Evolutionary conservation across 2,797 vertebrate genomes (phyloP).

Genomic region (Enteromius thamalakanensis): DNA sequence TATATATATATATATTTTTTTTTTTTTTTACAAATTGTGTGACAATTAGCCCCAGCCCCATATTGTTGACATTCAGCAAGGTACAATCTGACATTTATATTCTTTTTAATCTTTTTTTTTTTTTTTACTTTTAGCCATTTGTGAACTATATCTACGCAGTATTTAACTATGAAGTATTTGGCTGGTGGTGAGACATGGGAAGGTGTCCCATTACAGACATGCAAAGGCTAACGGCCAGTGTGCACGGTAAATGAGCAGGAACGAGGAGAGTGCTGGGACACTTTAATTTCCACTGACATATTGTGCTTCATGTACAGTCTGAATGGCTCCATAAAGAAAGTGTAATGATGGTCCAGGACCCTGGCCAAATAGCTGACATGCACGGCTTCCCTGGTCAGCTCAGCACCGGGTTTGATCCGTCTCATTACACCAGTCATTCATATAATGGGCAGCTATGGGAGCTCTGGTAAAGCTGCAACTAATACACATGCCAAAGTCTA

Average conservation of each 20-base stretch:
- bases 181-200: slow-evolving; percentile 43
- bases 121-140: slow-evolving; percentile 19
- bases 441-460: slow-evolving; percentile 55
- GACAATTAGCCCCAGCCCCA: not conserved
- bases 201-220: slow-evolving; percentile 36
- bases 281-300: slow-evolving; percentile 62
- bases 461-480: slow-evolving; percentile 51
- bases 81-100: not conserved
- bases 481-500: slow-evolving; percentile 50
- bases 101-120: not conserved
- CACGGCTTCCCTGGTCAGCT: slow-evolving; percentile 55
- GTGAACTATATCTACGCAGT: slow-evolving; percentile 42
- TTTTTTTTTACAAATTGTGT: not conserved
- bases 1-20: too few species aligned
- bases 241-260: slow-evolving; percentile 58
- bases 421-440: slow-evolving; percentile 62
- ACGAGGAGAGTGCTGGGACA: slow-evolving; percentile 55
- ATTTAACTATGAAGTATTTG: slow-evolving; percentile 54
- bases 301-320: slow-evolving; percentile 59
- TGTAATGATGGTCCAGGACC: slow-evolving; percentile 58
- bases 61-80: not conserved
- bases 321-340: slow-evolving; percentile 59
- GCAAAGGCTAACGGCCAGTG: slow-evolving; percentile 53
- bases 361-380: slow-evolving; percentile 60
- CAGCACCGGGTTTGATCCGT: slow-evolving; percentile 54